Evolutionary conservation across 2,888 invertebrate genomes (phyloP).

Genomic region (Drosophila nigricruria): DNA sequence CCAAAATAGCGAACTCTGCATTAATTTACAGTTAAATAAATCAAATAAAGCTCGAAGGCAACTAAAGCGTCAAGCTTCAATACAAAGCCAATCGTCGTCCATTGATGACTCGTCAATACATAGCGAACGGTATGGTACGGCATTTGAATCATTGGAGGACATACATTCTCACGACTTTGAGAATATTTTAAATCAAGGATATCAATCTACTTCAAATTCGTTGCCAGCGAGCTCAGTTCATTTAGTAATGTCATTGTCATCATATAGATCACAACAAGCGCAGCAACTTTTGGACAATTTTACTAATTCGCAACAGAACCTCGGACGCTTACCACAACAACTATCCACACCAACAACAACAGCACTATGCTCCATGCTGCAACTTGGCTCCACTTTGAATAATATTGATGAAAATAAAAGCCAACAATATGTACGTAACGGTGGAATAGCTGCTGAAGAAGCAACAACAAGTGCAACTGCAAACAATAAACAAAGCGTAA

Average conservation of each 20-base stretch:
- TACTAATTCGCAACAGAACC: background rate
- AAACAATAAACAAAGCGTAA: background rate
- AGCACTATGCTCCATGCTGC: constrained; percentile 19
- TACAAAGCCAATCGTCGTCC: constrained; percentile 17
- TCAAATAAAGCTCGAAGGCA: background rate
- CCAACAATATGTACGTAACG: background rate
- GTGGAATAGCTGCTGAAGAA: background rate
- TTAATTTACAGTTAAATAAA: background rate
- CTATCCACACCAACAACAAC: background rate
- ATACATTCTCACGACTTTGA: background rate
- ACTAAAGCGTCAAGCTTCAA: constrained; percentile 18
- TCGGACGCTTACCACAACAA: background rate
- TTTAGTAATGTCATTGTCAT: constrained; percentile 44
- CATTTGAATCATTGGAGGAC: constrained; percentile 20
- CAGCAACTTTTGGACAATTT: constrained; percentile 14
- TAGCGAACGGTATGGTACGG: constrained; percentile 40
- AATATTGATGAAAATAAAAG: background rate
- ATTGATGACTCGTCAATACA: constrained; percentile 7
- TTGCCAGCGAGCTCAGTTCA: constrained; percentile 7
- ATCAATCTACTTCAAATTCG: background rate
- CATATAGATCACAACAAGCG: constrained; percentile 26
- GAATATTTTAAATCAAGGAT: background rate
- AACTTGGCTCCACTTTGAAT: background rate
- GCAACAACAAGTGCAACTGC: background rate
- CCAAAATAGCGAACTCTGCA: background rate